Evolutionary conservation across 1,140 invertebrate genomes (phyloP).

Genomic region (Galleria mellonella): DNA sequence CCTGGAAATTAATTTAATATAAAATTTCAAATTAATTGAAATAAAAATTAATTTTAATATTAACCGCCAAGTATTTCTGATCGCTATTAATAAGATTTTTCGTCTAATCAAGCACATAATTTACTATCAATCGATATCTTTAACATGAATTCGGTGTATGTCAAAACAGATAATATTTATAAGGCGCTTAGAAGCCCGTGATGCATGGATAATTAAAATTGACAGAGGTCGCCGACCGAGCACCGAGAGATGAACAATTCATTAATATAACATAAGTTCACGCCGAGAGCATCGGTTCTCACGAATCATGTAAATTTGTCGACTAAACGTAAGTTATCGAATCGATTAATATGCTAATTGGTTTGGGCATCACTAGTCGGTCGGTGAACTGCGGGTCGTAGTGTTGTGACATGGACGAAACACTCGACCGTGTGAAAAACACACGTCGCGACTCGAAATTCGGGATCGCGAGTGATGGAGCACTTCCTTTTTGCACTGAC

Average conservation of each 20-base stretch:
- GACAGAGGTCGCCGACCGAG: constrained; percentile 50
- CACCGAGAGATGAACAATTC: constrained; percentile 61
- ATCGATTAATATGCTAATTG: constrained; percentile 74
- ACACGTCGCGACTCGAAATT: not conserved
- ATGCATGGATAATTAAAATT: constrained; percentile 48
- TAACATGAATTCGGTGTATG: not conserved
- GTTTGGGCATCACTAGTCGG: constrained; percentile 66
- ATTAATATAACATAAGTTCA: constrained; percentile 74
- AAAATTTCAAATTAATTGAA: too few species aligned
- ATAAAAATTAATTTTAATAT: too few species aligned
- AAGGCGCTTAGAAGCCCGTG: not conserved
- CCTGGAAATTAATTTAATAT: too few species aligned
- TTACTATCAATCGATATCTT: constrained; percentile 5
- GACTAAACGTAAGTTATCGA: constrained; percentile 70
- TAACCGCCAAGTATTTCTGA: too few species aligned
- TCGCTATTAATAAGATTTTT: not conserved
- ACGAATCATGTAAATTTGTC: constrained; percentile 73
- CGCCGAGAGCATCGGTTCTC: constrained; percentile 61
- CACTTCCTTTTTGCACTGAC: constrained; percentile 11
- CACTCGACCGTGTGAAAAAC: constrained; percentile 54
- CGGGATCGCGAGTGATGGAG: constrained; percentile 4
- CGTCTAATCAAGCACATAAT: constrained; percentile 1
- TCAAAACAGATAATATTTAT: constrained; percentile 5
- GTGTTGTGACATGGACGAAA: constrained; percentile 47
- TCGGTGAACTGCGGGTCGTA: constrained; percentile 60